Percentiles rank a stretch among this genome's conserved stretches.
Evolutionary conservation across 2,888 invertebrate genomes (phyloP).

Genomic region (Stenodera caucasica): DNA sequence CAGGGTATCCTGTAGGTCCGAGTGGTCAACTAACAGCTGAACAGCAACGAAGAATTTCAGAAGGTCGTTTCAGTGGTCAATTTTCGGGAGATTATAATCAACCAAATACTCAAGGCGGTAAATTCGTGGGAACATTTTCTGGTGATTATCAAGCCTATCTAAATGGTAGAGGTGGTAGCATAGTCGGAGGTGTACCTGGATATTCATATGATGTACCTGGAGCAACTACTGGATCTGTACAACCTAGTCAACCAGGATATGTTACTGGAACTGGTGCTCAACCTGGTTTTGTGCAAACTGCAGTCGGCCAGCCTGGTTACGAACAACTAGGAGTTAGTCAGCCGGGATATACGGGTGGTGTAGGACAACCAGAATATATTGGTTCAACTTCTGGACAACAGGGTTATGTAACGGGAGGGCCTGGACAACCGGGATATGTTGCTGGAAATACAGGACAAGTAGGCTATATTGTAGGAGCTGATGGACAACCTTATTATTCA

Average conservation of each 20-base stretch:
- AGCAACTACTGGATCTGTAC: slow-evolving; percentile 9
- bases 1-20: background rate
- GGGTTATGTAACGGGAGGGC: slow-evolving; percentile 11
- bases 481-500: slow-evolving; percentile 12
- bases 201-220: slow-evolving; percentile 2
- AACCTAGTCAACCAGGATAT: slow-evolving; percentile 17
- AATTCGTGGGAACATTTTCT: slow-evolving; percentile 42
- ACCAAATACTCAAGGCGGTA: slow-evolving; percentile 34
- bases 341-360: slow-evolving; percentile 3
- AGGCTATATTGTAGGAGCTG: too few species aligned
- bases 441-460: slow-evolving; percentile 12
- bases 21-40: slow-evolving; percentile 17
- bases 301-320: slow-evolving; percentile 22
- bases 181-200: slow-evolving; percentile 9
- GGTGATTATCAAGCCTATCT: slow-evolving; percentile 37
- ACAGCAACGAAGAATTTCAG: slow-evolving; percentile 1
- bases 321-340: too few species aligned
- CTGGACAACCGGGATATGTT: background rate
- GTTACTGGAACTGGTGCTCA: background rate
- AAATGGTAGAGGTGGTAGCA: slow-evolving; percentile 13
- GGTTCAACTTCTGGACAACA: slow-evolving; percentile 17
- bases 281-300: slow-evolving; percentile 14
- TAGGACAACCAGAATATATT: slow-evolving; percentile 7
- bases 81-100: slow-evolving; percentile 39
- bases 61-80: slow-evolving; percentile 39